phyloP scores from a whole-genome alignment of 2,113 vertebrate genomes.

The Puffinus mauretanicus region DNA sequence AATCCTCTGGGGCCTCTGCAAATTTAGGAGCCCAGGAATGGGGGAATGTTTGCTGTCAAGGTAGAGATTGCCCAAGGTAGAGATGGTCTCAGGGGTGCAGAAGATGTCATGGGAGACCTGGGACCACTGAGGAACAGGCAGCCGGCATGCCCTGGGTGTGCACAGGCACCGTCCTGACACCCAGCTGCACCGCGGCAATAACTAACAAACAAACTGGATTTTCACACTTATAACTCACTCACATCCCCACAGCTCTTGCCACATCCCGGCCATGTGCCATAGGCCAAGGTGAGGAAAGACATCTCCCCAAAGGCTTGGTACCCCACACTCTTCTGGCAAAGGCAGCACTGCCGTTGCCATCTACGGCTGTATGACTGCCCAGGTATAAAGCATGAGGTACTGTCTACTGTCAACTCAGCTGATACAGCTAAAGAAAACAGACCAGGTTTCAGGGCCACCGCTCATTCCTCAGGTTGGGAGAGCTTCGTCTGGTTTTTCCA shows the following conservation, averaged over 20 bases:
- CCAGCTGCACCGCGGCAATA: accelerated
- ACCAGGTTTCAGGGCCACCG: neutral
- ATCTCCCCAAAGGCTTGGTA: too few species aligned
- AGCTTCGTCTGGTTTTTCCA: neutral
- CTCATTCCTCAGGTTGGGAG: neutral
- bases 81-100: accelerated
- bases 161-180: neutral
- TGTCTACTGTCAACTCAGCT: neutral
- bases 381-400: neutral
- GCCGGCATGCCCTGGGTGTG: accelerated
- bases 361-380: neutral
- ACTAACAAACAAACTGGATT: neutral
- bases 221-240: neutral
- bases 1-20: neutral
- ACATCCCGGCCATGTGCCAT: neutral
- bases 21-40: neutral
- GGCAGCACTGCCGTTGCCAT: neutral
- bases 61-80: neutral
- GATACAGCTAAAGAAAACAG: neutral
- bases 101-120: accelerated
- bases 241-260: neutral
- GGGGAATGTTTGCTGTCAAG: too few species aligned
- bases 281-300: neutral
- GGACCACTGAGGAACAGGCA: accelerated
- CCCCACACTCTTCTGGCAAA: neutral